Base-by-base conservation (phyloP, 2,113 vertebrate genomes). In the Oncorhynchus mykiss region DNA sequence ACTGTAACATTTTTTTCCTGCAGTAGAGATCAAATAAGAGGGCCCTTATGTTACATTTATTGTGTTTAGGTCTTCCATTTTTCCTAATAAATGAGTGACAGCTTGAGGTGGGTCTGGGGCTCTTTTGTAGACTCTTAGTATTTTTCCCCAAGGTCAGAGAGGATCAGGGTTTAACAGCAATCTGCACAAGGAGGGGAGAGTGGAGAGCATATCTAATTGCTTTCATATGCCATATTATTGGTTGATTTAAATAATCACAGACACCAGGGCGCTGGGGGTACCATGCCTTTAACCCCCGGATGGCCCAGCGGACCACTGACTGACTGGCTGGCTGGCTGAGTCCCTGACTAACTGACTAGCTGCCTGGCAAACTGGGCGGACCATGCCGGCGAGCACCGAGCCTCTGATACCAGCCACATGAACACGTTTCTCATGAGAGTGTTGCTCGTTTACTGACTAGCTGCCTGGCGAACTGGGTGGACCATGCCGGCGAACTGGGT, bases 191-290 rank as follows among this genome's bases (percentile, higher is more conserved):
- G 72, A 86, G 88, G 85, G 82, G 83, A 89, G 82, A 87, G 85
- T 80, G 83, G 78, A 62, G 87, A 88, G 91, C 88, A 87, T 84
- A 92, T 92, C 88, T 93, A 94, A 94, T 94, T 94, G 92, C 92
- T 94, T 93, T 94, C 93, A 93, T 91, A 92, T 94, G 93, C 87
- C 83, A n/a, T 91, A 90, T 94, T 94, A 94, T 91, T 94, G 91
- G 87, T 92, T 93, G 91, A 94, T 94, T 94, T 94, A 93, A 94
- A 94, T 93, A 94, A 93, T 90, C 83, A 85, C 93, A 93, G 92
- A 93, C 92, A 92, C 82, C 73, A 80, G 85, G 90, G 86, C 85
- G 88, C 87, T 71, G 81, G 80, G 90, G 87, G 39, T 34, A 84
- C 88, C 71, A 85, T 81, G 89, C 93, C 91, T 91, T 91, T 91